Base-by-base conservation (phyloP, 1,140 invertebrate species). In the Sinonovacula constricta region DNA sequence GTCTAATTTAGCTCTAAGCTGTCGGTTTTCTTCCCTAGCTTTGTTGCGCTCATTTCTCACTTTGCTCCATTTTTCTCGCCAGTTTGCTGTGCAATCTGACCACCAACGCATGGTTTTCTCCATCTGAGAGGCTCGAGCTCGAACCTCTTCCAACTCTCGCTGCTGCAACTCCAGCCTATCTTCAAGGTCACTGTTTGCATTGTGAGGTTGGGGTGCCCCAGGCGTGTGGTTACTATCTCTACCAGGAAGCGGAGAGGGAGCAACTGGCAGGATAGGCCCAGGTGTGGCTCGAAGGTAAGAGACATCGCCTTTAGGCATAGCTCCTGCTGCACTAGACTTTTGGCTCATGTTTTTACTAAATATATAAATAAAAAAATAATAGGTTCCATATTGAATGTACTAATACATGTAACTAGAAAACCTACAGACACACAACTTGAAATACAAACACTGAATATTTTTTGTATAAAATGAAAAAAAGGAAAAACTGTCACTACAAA, bases 41-140 rank as follows among this genome's bases (percentile, higher is more conserved):
- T 96, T 87, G 60, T 88, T 90, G 22, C 88, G 80, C 67, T 89
- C 89, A 72, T 88, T 86, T 28, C 86, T 80, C 66, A 95, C 95
- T 92, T 98, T 98, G 90, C 95, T 97, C 98, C 97, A 99, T 89
- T 99, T 99, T 89, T 98, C 96, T 12, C 97, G 92, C 95, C 95
- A 96, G 87, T 96, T 96, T 14, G 95, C 94, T 0, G 97, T 98
- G 88, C 95, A 97, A 83, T 96, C 95, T 0, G 95, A 95, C 97
- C 97, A 99, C 97, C 97, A 99, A 63, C 96, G 92, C 97, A 99
- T 99, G 0, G 98, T 99, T 91, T 99, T 99, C 89, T 99, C 97
- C 97, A 99, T 99, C 90, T 99, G 97, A 0, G 96, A 95, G 3
- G 96, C 96, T 74, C 97, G 91, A 0, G 96, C 96, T 75, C 96